Evolutionary conservation across 2,888 invertebrate genomes (phyloP).

Genomic region (Agriopis aurantiaria): DNA sequence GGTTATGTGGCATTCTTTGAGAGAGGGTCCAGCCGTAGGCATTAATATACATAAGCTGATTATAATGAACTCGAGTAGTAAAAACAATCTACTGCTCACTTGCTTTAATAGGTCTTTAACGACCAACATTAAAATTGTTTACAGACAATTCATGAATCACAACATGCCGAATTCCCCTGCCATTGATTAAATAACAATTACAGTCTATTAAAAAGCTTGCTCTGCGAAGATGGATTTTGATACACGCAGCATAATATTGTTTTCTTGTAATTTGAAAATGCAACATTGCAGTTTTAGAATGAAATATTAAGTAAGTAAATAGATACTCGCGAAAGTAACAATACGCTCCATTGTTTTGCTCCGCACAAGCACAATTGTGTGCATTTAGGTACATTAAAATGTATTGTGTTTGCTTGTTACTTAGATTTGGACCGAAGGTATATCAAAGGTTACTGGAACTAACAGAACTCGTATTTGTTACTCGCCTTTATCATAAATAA

Average conservation of each 20-base stretch:
- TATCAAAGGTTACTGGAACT: conserved; percentile 27
- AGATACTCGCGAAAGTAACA: conserved; percentile 4
- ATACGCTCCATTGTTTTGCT: conserved; percentile 18
- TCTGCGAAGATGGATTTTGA: not conserved
- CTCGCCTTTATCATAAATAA: not conserved
- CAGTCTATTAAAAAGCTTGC: not conserved
- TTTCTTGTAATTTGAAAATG: too few species aligned
- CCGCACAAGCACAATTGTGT: conserved; percentile 14
- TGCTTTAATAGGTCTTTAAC: conserved; percentile 4
- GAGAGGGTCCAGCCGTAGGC: not conserved
- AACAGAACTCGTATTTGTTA: not conserved
- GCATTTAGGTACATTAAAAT: conserved; percentile 16
- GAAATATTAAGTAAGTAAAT: not conserved
- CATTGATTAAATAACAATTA: conserved; percentile 1
- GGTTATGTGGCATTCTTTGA: not conserved
- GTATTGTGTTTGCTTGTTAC: conserved; percentile 16
- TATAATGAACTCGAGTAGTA: not conserved
- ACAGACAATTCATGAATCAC: conserved; percentile 15
- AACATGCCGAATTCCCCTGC: not conserved
- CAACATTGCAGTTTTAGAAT: not conserved
- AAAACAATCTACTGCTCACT: not conserved
- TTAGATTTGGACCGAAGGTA: conserved; percentile 8
- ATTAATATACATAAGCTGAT: not conserved
- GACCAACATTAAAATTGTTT: conserved; percentile 5
- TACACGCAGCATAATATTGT: not conserved